Evolutionary conservation across 2,797 vertebrate genomes (phyloP).

Genomic region (Tangara arthus): DNA sequence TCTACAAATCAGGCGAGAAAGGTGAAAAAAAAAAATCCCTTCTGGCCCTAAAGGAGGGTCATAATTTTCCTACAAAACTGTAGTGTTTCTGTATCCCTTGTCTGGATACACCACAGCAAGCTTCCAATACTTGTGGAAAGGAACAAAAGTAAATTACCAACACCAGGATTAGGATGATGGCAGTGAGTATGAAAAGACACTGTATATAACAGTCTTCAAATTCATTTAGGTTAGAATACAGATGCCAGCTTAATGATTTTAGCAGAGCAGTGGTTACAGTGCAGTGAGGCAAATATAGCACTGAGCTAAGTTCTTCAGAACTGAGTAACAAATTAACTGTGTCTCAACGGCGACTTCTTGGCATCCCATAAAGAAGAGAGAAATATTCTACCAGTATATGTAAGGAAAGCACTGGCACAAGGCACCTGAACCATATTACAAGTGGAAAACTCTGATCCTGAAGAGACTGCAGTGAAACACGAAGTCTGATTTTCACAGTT

Average conservation of each 20-base stretch:
- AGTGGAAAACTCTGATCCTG: not conserved
- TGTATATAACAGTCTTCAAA: not conserved
- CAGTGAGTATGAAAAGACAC: not conserved
- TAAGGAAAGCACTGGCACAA: not conserved
- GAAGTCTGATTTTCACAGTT: not conserved
- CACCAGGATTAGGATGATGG: not conserved
- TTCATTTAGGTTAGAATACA: not conserved
- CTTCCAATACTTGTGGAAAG: not conserved
- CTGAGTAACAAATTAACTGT: not conserved
- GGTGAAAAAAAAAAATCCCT: not conserved
- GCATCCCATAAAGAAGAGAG: not conserved
- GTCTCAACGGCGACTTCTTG: not conserved
- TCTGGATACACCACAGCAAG: not conserved
- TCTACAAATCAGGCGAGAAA: not conserved
- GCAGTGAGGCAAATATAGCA: not conserved
- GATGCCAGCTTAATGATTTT: not conserved
- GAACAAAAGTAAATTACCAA: not conserved
- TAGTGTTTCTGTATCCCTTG: not conserved
- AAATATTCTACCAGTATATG: not conserved
- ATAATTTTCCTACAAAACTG: not conserved
- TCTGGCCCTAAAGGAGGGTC: not conserved
- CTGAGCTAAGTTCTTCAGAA: not conserved
- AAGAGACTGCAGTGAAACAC: not conserved
- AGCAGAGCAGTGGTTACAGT: not conserved
- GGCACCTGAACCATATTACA: not conserved